Conservation (phyloP, 2,797 vertebrate species). For the Chelidonichthys spinosus region DNA sequence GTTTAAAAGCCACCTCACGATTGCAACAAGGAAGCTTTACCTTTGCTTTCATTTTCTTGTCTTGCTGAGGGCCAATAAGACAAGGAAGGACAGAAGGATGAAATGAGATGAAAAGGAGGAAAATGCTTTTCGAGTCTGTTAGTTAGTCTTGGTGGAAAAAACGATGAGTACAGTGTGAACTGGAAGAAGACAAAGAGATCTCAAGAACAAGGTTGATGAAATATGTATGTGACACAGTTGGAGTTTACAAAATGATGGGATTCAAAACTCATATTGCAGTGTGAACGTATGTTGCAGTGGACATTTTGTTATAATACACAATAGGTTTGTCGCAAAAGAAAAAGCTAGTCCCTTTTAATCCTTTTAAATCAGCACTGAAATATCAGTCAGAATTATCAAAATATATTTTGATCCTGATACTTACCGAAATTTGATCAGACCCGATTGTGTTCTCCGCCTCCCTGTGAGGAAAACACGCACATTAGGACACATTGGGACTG, state of each 20-base stretch:
- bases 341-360: background rate
- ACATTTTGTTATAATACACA: no score
- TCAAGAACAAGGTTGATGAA: constrained; percentile 7
- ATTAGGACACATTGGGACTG: constrained; percentile 12
- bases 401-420: background rate
- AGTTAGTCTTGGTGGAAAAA: constrained; percentile 22
- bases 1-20: constrained; percentile 4
- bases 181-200: constrained; percentile 12
- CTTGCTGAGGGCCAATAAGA: constrained; percentile 71
- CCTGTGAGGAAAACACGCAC: constrained; percentile 73
- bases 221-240: background rate
- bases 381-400: constrained; percentile 11
- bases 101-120: constrained; percentile 50
- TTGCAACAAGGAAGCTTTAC: constrained; percentile 64
- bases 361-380: constrained; percentile 9
- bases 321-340: background rate
- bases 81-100: constrained; percentile 53
- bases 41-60: constrained; percentile 78
- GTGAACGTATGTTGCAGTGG: background rate
- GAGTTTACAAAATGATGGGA: constrained; percentile 5
- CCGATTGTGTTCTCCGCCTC: constrained; percentile 87
- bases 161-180: constrained; percentile 4
- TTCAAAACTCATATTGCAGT: constrained; percentile 18
- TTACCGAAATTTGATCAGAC: constrained; percentile 83
- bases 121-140: constrained; percentile 39